Evolutionary conservation across 92 coral and sea anemone species (phyloP).

Genomic region (Meandrina meandrites): DNA sequence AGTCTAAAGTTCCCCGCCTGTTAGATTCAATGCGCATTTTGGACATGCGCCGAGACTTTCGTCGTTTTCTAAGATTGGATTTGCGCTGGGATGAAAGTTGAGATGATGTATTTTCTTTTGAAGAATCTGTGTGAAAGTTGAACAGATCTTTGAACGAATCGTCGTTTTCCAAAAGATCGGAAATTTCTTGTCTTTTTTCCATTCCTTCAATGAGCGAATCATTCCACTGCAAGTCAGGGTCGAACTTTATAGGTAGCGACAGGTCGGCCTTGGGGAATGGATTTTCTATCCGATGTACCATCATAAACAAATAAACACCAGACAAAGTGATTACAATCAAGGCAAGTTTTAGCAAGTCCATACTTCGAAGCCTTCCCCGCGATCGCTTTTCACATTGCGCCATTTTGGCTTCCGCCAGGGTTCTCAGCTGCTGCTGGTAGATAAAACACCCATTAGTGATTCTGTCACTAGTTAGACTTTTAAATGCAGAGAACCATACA

Average conservation of each 20-base stretch:
- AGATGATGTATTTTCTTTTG: not conserved
- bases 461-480: too few relatives aligned
- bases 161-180: not conserved
- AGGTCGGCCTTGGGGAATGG: not conserved
- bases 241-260: not conserved
- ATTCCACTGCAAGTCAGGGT: not conserved
- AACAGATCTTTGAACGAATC: slow-evolving; percentile 10
- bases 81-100: not conserved
- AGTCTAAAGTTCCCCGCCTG: not conserved
- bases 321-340: not conserved
- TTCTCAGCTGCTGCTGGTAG: not conserved
- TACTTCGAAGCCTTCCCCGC: not conserved
- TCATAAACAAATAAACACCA: slow-evolving; percentile 6
- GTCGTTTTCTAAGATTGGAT: not conserved
- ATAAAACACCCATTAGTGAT: not conserved
- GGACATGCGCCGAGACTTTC: not conserved
- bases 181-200: not conserved
- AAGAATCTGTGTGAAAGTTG: not conserved
- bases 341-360: slow-evolving; percentile 4
- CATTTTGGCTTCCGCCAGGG: not conserved
- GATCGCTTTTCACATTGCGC: not conserved
- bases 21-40: not conserved
- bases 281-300: slow-evolving; percentile 23
- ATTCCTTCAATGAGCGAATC: not conserved
- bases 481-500: too few relatives aligned